Evolutionary conservation across 2,797 vertebrate genomes (phyloP), one percentile per base, ranked within the genome.

Genomic region (Sebastes aleutianus): DNA sequence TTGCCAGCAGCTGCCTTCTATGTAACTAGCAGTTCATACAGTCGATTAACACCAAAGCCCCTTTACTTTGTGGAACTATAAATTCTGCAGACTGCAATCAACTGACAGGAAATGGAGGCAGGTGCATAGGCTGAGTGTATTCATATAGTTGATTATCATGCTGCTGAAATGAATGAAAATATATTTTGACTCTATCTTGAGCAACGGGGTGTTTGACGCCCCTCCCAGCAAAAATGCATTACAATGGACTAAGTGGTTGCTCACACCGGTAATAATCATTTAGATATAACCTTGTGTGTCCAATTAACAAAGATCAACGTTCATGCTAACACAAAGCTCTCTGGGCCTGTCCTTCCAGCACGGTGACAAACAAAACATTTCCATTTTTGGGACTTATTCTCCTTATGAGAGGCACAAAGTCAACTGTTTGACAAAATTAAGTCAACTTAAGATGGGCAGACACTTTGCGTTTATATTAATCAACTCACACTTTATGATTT

Each of bases 21-120:
- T 24, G 34, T 29, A 63, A 70, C 29, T 50, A 63, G 14, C 50
- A 26, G 71, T 78, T 56, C 64, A 80, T 16, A 24, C 39, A 72
- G 67, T 58, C 47, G 80, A 71, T 77, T 79, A 68, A 74, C 63
- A 71, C 34, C 36, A 24, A 54, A 83, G 34, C 12, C 24, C 8
- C 5, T 68, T 84, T 56, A 80, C 62, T 78, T 29, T 69, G 29
- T 56, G 5, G 73, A 1, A n/a, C 5, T 10, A 36, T 5, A 65
- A 4, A 47, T 70, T 61, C 43, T 59, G 56, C 34, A 75, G 18
- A 36, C 10, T 31, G 26, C 20, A 76, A 34, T 74, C 27, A 63
- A 16, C 18, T 56, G 39, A 62, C 10, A 8, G 58, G 22, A 62
- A 66, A 67, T 13, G 7, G 31, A 66, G 13, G 16, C 20, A 64